Base-by-base conservation (phyloP, 2,888 invertebrate genomes). In the Pinctada fucata region DNA sequence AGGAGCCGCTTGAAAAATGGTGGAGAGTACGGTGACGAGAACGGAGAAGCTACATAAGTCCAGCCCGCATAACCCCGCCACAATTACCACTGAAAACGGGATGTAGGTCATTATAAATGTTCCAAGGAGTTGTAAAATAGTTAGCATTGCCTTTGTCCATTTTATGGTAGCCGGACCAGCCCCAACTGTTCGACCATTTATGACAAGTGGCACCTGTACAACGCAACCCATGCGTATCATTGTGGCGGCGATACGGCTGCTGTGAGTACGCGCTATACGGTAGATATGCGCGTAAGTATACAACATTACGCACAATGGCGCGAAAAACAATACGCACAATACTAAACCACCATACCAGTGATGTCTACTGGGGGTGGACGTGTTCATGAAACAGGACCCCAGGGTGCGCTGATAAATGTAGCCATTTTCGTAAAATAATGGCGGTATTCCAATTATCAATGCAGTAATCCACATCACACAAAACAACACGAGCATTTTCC, bases 201-300 rank as follows among this genome's bases (percentile, higher is more conserved):
- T 85, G 2, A 88, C 86, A 5, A 89, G 86, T 5, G 90, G 88
- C 3, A 89, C 89, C 65, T 90, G 90, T 45, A 90, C 88, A 48
- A 90, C 87, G 77, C 88, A 88, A n/a, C 89, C 88, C 89, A 90
- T 89, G 66, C 88, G 82, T n/a, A 90, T 80, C 89, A 90, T 89
- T 8, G 89, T 90, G 48, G 90, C 90, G 5, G 90, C 90, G 65
- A 90, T 90, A 10, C 89, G 83, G 76, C 88, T 88, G 76, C 89
- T 89, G 76, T 90, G 90, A 3, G 86, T 88, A 49, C 88, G 82
- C 4, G 90, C 90, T 66, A 90, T 90, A 64, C 86, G 83, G 78
- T 88, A 90, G 75, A 90, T 90, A 78, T 90, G 90, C 49, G 86
- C 85, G 83, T 90, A 90, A 76, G 88, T 89, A 76, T 89, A 90